phyloP scores from a whole-genome alignment of 2,888 invertebrate species.

The Hymenopus coronatus region DNA sequence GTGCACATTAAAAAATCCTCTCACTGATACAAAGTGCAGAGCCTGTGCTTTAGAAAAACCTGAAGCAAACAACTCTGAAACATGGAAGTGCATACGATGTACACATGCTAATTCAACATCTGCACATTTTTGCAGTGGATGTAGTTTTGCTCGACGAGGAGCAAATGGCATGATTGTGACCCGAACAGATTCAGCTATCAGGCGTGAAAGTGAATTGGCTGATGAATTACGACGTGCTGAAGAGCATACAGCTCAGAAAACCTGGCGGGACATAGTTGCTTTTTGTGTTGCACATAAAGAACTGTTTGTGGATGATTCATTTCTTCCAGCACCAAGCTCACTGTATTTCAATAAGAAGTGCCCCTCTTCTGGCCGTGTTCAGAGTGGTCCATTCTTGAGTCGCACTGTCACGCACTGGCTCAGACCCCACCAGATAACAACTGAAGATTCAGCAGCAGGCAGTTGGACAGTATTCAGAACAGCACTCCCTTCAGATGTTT shows the following conservation, averaged over 20 bases:
- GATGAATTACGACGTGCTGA: conserved; percentile 77
- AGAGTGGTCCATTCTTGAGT: too few species aligned
- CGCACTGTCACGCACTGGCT: conserved; percentile 81
- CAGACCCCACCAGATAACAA: conserved; percentile 82
- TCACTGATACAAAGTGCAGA: conserved; percentile 64
- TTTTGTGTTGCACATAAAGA: conserved; percentile 85
- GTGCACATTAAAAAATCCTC: conserved; percentile 78
- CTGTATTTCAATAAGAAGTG: conserved; percentile 71
- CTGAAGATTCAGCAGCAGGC: conserved; percentile 66
- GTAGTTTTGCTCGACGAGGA: conserved; percentile 55
- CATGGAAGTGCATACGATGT: conserved; percentile 48
- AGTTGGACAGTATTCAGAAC: conserved; percentile 92
- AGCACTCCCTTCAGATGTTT: conserved; percentile 91
- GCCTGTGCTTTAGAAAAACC: conserved; percentile 53
- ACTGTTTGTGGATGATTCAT: conserved; percentile 90
- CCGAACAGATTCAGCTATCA: conserved; percentile 41
- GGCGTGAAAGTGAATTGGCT: conserved; percentile 77
- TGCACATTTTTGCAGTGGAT: conserved; percentile 66
- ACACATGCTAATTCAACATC: conserved; percentile 71
- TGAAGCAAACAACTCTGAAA: conserved; percentile 53
- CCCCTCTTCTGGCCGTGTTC: conserved; percentile 47
- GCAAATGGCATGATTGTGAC: neutral
- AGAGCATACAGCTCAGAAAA: conserved; percentile 82
- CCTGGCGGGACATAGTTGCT: conserved; percentile 87
- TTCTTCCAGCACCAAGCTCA: conserved; percentile 88